A percentile compares a stretch with the other conserved stretches of the same genome.
Evolutionary conservation across 2,113 vertebrate species (phyloP).

Genomic region (Nibea albiflora): DNA sequence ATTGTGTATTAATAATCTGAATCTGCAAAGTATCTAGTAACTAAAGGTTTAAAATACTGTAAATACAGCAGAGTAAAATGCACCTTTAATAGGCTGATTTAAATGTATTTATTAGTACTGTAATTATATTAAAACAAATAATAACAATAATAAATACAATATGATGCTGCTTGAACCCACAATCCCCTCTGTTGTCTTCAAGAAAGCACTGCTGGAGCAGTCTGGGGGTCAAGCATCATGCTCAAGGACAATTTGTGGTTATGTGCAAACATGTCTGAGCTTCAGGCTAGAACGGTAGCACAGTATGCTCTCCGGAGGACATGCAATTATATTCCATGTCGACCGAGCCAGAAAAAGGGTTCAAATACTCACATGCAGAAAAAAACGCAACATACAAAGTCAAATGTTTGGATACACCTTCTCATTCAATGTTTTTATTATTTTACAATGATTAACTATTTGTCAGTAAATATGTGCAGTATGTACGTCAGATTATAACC

Average conservation of each 20-base stretch:
- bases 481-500: background rate
- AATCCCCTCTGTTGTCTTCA: slow-evolving; percentile 17
- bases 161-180: slow-evolving; percentile 3
- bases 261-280: slow-evolving; percentile 51
- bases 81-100: background rate
- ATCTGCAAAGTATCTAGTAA: background rate
- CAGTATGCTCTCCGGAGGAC: slow-evolving; percentile 23
- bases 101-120: no score
- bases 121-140: background rate
- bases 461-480: background rate
- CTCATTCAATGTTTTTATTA: no score
- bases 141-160: no score
- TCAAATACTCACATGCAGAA: background rate
- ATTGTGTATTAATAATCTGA: background rate
- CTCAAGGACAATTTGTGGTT: slow-evolving; percentile 63
- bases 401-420: background rate
- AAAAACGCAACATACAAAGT: background rate
- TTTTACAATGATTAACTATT: background rate
- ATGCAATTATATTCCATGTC: slow-evolving; percentile 27
- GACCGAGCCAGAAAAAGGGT: slow-evolving; percentile 20
- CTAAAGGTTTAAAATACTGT: background rate
- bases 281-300: slow-evolving; percentile 4
- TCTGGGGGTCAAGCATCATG: slow-evolving; percentile 42
- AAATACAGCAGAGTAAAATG: background rate
- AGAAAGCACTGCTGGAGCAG: slow-evolving; percentile 23